Evolutionary conservation across 2,888 invertebrate species (phyloP), one percentile per base, ranked within the genome.

Genomic region (Lithosia quadra): DNA sequence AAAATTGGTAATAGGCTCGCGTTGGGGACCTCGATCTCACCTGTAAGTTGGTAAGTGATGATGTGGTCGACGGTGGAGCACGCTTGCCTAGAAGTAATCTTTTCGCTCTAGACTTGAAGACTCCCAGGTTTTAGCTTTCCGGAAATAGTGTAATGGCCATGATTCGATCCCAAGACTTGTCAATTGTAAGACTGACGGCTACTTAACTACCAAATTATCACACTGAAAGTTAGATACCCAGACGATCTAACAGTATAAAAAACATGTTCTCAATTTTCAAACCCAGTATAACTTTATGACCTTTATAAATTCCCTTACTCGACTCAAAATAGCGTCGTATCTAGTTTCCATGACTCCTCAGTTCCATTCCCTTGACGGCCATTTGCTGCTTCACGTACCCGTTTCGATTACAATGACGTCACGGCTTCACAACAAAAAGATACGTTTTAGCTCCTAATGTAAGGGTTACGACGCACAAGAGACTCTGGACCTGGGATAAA

Each of bases 331-430:
- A 7, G 36, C 9, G 21, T 36, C 63, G 21, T 59, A 73, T 84
- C 74, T 72, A 79, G 75, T 33, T n/a, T 75, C 72, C 55, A 67
- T 66, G 77, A 78, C 34, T 71, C 79, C 68, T 36, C 9, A 24
- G 22, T 59, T 57, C 15, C 43, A 73, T 81, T 89, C 91, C 90
- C 91, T 68, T 69, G 88, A 74, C 84, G 84, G 80, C 86, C 87
- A 88, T 92, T 90, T 85, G 76, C 83, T 80, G 83, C 77, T 84
- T 82, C 83, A 80, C 84, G 83, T 87, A 87, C 86, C 86, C 85
- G 82, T 90, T 91, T 91, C 91, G 91, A 91, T 91, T 91, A 91
- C 90, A 87, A 82, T 88, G 88, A 87, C 87, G 89, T 91, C 91
- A 88, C 80, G 84, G 86, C 79, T 81, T 84, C 80, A 78, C 81